phyloP scores from a whole-genome alignment of 1,140 invertebrate species.

The Tetramorium alpestre region DNA sequence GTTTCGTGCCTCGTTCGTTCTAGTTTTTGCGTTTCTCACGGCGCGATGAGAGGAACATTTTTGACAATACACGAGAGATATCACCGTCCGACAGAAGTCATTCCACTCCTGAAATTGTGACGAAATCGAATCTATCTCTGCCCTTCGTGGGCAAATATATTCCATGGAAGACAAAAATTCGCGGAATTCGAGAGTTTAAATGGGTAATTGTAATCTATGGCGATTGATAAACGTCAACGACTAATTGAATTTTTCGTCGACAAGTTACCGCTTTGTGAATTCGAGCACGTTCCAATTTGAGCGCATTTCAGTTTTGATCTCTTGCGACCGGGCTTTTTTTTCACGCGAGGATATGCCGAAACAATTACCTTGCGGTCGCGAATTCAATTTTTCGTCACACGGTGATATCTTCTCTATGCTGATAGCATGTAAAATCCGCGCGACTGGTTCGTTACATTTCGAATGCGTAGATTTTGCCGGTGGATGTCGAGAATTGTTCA shows the following conservation, averaged over 20 bases:
- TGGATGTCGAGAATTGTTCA: background rate
- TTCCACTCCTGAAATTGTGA: background rate
- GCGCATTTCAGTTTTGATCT: slow-evolving; percentile 41
- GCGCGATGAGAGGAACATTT: background rate
- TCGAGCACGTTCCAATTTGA: slow-evolving; percentile 39
- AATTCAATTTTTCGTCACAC: slow-evolving; percentile 35
- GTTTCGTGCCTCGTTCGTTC: slow-evolving; percentile 14
- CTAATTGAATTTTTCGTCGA: slow-evolving; percentile 48
- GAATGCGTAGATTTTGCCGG: background rate
- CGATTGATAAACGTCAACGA: slow-evolving; percentile 48
- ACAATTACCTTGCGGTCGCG: slow-evolving; percentile 37
- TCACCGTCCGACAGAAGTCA: background rate
- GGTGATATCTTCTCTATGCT: slow-evolving; percentile 6
- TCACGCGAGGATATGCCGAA: slow-evolving; percentile 32
- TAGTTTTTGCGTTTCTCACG: slow-evolving; percentile 30
- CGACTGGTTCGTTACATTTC: background rate
- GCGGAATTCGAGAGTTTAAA: background rate
- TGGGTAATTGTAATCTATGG: slow-evolving; percentile 33
- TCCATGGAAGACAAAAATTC: background rate
- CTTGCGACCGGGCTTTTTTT: slow-evolving; percentile 24
- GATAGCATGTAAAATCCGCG: background rate
- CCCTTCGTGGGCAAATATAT: background rate
- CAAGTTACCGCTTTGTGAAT: slow-evolving; percentile 50
- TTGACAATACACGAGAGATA: slow-evolving; percentile 25
- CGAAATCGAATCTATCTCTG: slow-evolving; percentile 31